Conservation (phyloP, 2,113 vertebrate species). For the Colistium nudipinnis region DNA sequence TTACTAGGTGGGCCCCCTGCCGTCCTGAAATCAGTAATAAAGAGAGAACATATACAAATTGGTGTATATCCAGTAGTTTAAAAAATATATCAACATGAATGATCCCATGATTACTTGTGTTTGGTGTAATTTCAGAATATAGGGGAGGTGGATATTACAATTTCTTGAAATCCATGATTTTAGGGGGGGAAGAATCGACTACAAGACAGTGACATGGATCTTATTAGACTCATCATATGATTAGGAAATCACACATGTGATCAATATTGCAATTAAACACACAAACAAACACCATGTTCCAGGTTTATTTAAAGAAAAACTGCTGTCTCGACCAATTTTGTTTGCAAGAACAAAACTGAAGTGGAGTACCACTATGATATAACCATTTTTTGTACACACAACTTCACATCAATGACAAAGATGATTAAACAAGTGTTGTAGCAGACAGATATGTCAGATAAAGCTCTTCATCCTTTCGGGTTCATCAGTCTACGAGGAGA, state of each 20-base stretch:
- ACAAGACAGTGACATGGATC: not conserved
- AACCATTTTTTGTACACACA: constrained; percentile 51
- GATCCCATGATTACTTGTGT: no score
- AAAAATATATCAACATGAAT: not conserved
- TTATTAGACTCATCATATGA: not conserved
- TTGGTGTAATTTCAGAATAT: no score
- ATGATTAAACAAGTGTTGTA: constrained; percentile 59
- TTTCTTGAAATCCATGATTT: no score
- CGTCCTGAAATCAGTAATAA: not conserved
- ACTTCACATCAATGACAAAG: constrained; percentile 70
- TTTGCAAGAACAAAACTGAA: constrained; percentile 41
- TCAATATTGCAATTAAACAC: not conserved
- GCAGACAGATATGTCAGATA: constrained; percentile 59
- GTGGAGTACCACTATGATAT: constrained; percentile 65
- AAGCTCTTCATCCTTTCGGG: constrained; percentile 45
- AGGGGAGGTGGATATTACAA: no score
- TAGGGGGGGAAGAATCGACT: no score
- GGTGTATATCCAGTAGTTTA: not conserved
- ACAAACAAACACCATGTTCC: constrained; percentile 23
- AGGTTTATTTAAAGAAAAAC: constrained; percentile 65
- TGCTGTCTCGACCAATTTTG: constrained; percentile 21
- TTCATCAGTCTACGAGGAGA: constrained; percentile 48
- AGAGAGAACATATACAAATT: not conserved
- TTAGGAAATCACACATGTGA: not conserved
- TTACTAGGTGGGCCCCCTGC: no score